Evolutionary conservation across 2,113 vertebrate genomes (phyloP).

Genomic region (Scopus umbretta): DNA sequence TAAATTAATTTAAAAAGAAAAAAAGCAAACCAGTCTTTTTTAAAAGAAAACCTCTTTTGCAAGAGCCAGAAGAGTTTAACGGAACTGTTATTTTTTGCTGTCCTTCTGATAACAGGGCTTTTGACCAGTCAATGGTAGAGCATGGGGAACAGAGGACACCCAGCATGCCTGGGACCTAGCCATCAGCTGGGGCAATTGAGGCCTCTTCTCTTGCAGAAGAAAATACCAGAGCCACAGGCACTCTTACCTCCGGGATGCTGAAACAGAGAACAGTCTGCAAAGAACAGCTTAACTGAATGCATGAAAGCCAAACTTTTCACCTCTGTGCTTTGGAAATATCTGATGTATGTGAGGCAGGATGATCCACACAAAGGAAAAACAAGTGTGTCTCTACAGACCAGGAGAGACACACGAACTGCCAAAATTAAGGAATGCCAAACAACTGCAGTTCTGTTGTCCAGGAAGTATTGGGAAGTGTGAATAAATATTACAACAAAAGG

Average conservation of each 20-base stretch:
- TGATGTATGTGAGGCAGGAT: not conserved
- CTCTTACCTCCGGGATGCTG: not conserved
- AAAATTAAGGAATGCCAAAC: not conserved
- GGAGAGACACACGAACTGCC: not conserved
- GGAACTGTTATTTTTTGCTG: not conserved
- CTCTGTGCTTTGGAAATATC: not conserved
- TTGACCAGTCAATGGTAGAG: not conserved
- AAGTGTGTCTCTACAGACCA: not conserved
- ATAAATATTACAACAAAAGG: not conserved
- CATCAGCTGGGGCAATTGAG: not conserved
- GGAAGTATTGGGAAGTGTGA: not conserved
- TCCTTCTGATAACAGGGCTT: not conserved
- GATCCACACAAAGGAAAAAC: not conserved
- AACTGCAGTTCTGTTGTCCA: not conserved
- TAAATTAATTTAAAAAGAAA: no score
- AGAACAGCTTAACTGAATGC: not conserved
- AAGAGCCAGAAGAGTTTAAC: not conserved
- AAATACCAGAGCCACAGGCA: not conserved
- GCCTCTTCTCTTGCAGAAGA: not conserved
- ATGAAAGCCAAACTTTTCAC: not conserved
- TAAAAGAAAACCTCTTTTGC: not conserved
- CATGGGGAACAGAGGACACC: not conserved
- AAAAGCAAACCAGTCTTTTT: rapidly evolving
- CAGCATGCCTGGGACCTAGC: not conserved
- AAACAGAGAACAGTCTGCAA: not conserved